Evolutionary conservation across 2,113 vertebrate species (phyloP), one percentile per base, ranked within the genome.

Genomic region (Sturnus vulgaris): DNA sequence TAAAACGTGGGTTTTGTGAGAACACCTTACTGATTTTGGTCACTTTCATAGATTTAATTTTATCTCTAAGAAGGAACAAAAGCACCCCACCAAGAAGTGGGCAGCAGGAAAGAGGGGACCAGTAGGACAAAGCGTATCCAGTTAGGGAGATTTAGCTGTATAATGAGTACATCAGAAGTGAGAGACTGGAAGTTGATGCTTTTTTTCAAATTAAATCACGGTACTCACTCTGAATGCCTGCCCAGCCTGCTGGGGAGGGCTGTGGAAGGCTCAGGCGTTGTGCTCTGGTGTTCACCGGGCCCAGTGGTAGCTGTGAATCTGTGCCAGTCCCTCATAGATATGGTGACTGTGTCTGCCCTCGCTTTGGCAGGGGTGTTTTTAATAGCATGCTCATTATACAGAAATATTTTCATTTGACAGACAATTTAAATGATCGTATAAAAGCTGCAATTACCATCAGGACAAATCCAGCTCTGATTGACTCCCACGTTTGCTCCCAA

Each of bases 381-480:
- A 96, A 96, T 97, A 95, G 93, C 88, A 79, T 76, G 69, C 95
- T 97, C 95, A 95, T 97, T 95, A 97, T 95, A 96, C 95, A 93
- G 93, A 97, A 97, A 95, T 96, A 96, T 97, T 96, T 96, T 97
- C 95, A 90, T 94, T 96, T 96, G 95, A 96, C 92, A 96, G 96
- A 97, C 92, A 92, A 96, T 96, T 96, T 96, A 96, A 97, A 88
- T 82, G 93, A 95, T 96, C 76, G 47, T 88, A 88, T 97, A 94
- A 95, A 96, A 96, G 93, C 95, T 95, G 95, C 93, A 96, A 96
- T 96, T 95, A 95, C 95, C 95, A 96, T 97, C 92, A 96, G 95
- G 92, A 94, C 94, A 96, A 94, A 95, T 96, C 90, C 90, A 94
- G 52, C 90, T 92, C 90, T 97, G 95, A 96, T 90, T 96, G 95